Evolutionary conservation across 2,888 invertebrate genomes (phyloP), one percentile per base, ranked within the genome.

Genomic region (Cotesia congregata): DNA sequence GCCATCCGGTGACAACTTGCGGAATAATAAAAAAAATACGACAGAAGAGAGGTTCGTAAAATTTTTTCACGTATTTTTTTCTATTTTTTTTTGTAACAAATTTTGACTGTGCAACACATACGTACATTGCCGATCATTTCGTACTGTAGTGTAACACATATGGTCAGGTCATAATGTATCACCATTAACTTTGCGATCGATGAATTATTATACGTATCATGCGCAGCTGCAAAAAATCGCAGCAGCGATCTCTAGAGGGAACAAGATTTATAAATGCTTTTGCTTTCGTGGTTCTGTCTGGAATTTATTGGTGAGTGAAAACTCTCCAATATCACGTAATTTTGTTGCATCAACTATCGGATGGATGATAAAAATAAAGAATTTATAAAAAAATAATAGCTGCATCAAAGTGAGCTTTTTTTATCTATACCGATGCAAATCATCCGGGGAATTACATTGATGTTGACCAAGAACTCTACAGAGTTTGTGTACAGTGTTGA

Each of bases 151-250:
- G 68, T 74, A 41, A 77, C 81, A 74, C 80, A 69, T 75, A 72
- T 77, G 72, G 76, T 61, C 77, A 72, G 60, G 40, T 39, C 71
- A 82, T 81, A 82, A 85, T 83, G 80, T 76, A 83, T 84, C 79
- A 81, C 77, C 79, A 81, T 85, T 82, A 84, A 81, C 80, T 70
- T 75, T 76, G 77, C 79, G 79, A 80, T 80, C 80, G 82, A 76
- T 83, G 80, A 83, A 78, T 82, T 83, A 83, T 83, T 80, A 78
- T 74, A 70, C 74, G 71, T 76, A 73, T 78, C 77, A 77, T 20
- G 73, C 60, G 75, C 80, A 78, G 75, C 78, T 76, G 72, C 64
- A 77, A 79, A 81, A 80, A 80, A 73, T 73, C 65, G 65, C 59
- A 50, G 20, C 38, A 59, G 59, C 65, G 67, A 67, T 59, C 39